A percentile compares a stretch with the other conserved stretches of the same genome.
These are phyloP conservation scores for Sigmodon hispidus DNA, from an alignment of 2,113 vertebrate genomes.

Conservation along the genomic window DNA sequence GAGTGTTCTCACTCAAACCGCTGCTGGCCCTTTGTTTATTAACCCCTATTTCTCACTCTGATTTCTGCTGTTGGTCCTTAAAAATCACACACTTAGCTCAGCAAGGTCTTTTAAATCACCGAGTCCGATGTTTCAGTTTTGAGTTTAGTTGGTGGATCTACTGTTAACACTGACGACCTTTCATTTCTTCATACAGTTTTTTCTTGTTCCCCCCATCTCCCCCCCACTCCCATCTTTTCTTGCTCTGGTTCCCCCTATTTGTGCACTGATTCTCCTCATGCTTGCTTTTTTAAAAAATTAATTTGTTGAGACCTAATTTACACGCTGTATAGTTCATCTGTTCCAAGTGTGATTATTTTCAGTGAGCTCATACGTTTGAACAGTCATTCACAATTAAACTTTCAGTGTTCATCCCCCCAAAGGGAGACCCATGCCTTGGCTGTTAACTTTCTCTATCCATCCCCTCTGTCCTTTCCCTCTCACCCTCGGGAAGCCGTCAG, in stretches of 20 bases:
- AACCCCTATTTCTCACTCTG: neutral
- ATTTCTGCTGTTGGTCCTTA: neutral
- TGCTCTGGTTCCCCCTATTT: neutral
- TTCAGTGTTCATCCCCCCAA: neutral
- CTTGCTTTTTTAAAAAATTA: neutral
- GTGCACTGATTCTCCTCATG: neutral
- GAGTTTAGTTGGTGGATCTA: neutral
- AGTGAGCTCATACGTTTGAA: neutral
- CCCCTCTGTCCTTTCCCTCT: neutral
- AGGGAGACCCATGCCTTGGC: neutral
- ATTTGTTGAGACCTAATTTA: constrained; percentile 30
- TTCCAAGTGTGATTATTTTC: constrained; percentile 15
- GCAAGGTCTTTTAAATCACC: neutral
- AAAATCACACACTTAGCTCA: neutral
- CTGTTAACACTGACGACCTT: neutral
- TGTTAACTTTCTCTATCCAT: neutral
- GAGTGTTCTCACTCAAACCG: too few relatives aligned
- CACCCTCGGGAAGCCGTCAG: neutral
- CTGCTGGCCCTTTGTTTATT: neutral
- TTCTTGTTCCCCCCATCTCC: neutral
- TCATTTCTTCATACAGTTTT: neutral
- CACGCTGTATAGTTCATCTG: neutral
- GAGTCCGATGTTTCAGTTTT: neutral
- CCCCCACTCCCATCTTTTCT: neutral
- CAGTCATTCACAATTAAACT: neutral